Evolutionary conservation across 2,113 vertebrate species (phyloP), one percentile per base, ranked within the genome.

Genomic region (Phocoena phocoena): DNA sequence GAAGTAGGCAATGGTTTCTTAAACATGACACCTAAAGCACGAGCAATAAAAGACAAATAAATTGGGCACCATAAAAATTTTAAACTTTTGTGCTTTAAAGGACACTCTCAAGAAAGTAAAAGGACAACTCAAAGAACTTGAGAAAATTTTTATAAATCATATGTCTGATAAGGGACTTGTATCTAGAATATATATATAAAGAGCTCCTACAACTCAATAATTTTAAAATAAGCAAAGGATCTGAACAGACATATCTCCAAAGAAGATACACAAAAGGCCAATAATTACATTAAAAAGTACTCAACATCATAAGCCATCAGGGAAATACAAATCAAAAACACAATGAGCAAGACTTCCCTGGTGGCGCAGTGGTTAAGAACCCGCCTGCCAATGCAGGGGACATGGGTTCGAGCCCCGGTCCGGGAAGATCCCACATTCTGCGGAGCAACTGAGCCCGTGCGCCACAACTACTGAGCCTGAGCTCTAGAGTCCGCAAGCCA

Each of bases 251-350:
- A 31, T 86, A 91, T 83, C 41, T 96, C 47, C 47, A 85, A 47
- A 80, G 25, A 84, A 63, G 33, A 82, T 15, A 81, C 5, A 65
- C 8, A 71, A 70, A 87, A 38, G 80, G 50, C 25, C 65, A 82
- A 38, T 26, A 86, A 74, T 4, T 53, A 70, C 21, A 36, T 36
- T 70, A 65, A 58, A 95, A 85, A 2, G 62, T 15, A 73, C 25
- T 83, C 47, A 68, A 82, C 26, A n/a, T 62, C 53, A 58, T 18
- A 50, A 67, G 36, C 28, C 36, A 79, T 44, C 23, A 76, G 71
- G 53, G 88, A 97, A 90, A 84, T 36, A 80, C 3, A 63, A 93
- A 90, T 53, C 17, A 70, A 93, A 91, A 60, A 20, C 53, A 71
- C 31, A 62, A 15, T 53, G 50, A 50, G 50, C 50, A 50, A 1